A percentile compares a stretch with the other conserved stretches of the same genome.
phyloP scores from a whole-genome alignment of 2,888 invertebrate genomes.

The Spodoptera exigua region DNA sequence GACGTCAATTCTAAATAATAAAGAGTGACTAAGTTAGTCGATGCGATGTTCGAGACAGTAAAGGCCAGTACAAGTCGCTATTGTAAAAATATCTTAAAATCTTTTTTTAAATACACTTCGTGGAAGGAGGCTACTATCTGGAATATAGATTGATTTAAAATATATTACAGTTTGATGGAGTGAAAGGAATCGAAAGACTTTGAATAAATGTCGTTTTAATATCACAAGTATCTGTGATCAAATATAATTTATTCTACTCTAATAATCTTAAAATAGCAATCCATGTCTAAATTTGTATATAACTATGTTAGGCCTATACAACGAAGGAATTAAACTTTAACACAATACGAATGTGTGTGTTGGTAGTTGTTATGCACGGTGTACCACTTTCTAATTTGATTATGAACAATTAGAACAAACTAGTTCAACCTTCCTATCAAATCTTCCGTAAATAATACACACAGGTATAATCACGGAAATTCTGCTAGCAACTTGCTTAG shows the following conservation, averaged over 20 bases:
- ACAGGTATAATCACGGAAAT: not conserved
- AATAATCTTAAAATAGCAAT: not conserved
- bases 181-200: no score
- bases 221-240: no score
- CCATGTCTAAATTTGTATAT: no score
- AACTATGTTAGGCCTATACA: not conserved
- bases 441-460: constrained; percentile 9
- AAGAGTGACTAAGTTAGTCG: constrained; percentile 42
- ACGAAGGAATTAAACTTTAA: constrained; percentile 18
- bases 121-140: no score
- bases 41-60: constrained; percentile 26
- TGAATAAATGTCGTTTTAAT: no score
- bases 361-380: constrained; percentile 15
- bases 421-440: constrained; percentile 12
- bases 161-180: no score
- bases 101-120: constrained; percentile 15
- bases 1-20: constrained; percentile 48
- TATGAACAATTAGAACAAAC: constrained; percentile 25
- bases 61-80: constrained; percentile 13
- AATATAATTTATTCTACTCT: not conserved
- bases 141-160: no score
- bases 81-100: constrained; percentile 28
- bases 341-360: not conserved
- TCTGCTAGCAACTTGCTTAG: not conserved
- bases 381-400: constrained; percentile 42